Evolutionary conservation across 1,140 invertebrate species (phyloP), one percentile per base, ranked within the genome.

Genomic region (Drosophila lacertosa): DNA sequence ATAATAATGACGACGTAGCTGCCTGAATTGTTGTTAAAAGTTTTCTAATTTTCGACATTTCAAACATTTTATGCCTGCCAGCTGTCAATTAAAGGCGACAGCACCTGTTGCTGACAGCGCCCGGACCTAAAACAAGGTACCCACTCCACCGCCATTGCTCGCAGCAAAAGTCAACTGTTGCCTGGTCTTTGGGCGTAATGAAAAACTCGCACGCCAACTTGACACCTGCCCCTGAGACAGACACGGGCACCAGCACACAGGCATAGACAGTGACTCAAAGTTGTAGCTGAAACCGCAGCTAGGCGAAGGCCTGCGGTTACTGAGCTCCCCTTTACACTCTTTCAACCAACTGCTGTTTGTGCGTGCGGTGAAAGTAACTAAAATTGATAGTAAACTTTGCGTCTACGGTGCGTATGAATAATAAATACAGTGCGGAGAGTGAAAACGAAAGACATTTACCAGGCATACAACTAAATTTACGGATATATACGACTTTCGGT

Each of bases 11-110:
- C 63, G 68, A 86, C 26, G 55, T 32, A 40, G 67, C 48, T 16
- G 24, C 18, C 29, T 37, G 44, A 63, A 80, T 83, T 86, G 82
- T 82, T 88, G 82, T 88, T 82, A 88, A 88, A 89, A 88, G 83
- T 88, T 88, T 88, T 88, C 83, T 88, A 89, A 88, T 88, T 88
- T 89, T 82, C 82, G 74, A 88, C 82, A 83, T 89, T 88, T 88
- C 74, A 51, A 88, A 80, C 71, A 82, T 88, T 82, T 88, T 75
- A 88, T 89, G 82, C 74, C 83, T 82, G 65, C 74, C 66, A 89
- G 83, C 82, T 88, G 82, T 89, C 82, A 88, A 88, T 89, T 82
- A 89, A 88, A 78, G 77, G 74, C 82, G 63, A 75, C 82, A 67
- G 70, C 82, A 88, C 82, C 82, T 88, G 82, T 88, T 88, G 82